Evolutionary conservation across 92 coral and sea anemone species (phyloP), one percentile per base, ranked within the genome.

Genomic region (Zoanthus sansibaricus): DNA sequence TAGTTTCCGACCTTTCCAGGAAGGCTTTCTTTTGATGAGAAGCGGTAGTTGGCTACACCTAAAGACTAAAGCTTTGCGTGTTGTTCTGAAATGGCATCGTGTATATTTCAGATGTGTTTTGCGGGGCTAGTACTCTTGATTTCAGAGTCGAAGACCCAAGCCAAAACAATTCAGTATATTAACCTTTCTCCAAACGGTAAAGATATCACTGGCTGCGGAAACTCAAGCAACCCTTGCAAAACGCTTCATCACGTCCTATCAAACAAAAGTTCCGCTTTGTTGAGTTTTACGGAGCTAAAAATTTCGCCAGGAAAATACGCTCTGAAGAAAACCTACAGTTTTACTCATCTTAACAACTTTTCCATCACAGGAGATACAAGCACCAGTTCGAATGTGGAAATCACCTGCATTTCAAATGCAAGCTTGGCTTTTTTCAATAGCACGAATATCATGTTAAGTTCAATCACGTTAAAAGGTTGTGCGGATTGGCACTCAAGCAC

Each of bases 401-500:
- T 80, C 15, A 30, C 30, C 11, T 80, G 85, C 62, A 48, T 1
- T 64, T 10, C 85, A 5, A 80, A 67, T 0, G 61, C 85, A 45
- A 80, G 85, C 25, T 20, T 80, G 75, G 85, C 85, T 13, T 80
- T 80, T 64, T 80, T 46, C 15, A 20, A 80, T 4, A 66, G 85
- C 59, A 47, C 37, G 44, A 67, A 64, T 7, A 45, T 80, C 18
- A 58, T 44, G 20, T 45, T 80, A 48, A 46, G 58, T 30, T 42
- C 74, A 12, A 5, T 80, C 73, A 80, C 45, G 6, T 31, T 80
- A 0, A n/a, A 37, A 4, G 21, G 73, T 8, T 80, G 85, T 67
- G 85, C 85, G 6, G 85, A 62, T 21, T 80, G 85, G 85, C 85
- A 80, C 66, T 80, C 25, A 21, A 80, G 85, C 73, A 80, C 85